Evolutionary conservation across 2,888 invertebrate species (phyloP), one percentile per base, ranked within the genome.

Genomic region (Chloroclystis v-ata): DNA sequence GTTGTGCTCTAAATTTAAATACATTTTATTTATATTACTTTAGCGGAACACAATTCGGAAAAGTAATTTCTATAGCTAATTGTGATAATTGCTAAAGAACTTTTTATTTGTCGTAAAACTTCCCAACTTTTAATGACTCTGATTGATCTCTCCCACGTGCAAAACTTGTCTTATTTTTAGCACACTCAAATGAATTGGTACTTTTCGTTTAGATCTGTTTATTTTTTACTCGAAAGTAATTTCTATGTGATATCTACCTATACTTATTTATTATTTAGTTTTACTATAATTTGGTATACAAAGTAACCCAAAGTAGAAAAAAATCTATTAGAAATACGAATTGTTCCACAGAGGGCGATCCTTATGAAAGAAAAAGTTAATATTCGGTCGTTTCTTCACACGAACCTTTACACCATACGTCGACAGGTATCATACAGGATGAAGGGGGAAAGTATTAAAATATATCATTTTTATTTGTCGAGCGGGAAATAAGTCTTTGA

Each of bases 401-500:
- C 41, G 41, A 43, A 48, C 41, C 16, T 45, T 28, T 33, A 38
- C 26, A 47, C 46, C 38, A 56, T 60, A 55, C 47, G 47, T 42
- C 26, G 59, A 56, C 60, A 59, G 61, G 60, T 65, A 61, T 57
- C 56, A 44, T 50, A 54, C 49, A 56, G 11, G 59, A 63, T 66
- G 61, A 69, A 68, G 58, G 58, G 57, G 52, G 43, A 60, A 73
- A 72, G 69, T 71, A 72, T 74, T 73, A 73, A 77, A 78, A 75
- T 72, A 73, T 69, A 72, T 72, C 72, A 72, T 73, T 75, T 56
- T 70, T 79, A 72, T 82, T 78, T 81, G 76, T 71, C 63, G 68
- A 77, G 65, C 65, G 67, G 69, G 69, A 78, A 78, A 79, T 76
- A 79, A 76, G 78, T 80, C 72, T 80, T 80, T 75, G 75, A 73